These are phyloP conservation scores for Crematogaster levior DNA, from an alignment of 2,888 invertebrate species.

Conservation along the genomic window DNA sequence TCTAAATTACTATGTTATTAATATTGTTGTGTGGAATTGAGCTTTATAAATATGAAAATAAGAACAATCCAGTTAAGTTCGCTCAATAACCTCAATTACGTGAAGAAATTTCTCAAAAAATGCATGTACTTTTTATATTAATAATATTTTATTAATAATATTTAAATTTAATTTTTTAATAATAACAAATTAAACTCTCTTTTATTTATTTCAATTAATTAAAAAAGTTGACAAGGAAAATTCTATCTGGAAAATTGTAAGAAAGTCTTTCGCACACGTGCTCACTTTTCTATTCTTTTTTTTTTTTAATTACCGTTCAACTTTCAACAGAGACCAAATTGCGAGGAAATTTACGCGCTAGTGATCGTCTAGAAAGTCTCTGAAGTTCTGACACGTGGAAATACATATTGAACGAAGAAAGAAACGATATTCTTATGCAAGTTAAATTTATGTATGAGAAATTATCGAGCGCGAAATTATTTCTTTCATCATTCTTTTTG, in stretches of 20 bases:
- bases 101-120: neutral
- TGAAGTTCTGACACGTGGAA: constrained; percentile 17
- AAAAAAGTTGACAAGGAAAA: neutral
- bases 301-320: constrained; percentile 6
- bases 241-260: neutral
- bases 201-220: neutral
- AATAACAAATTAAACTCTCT: neutral
- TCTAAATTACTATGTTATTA: constrained; percentile 1
- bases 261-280: constrained; percentile 4
- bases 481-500: neutral
- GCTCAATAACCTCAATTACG: neutral
- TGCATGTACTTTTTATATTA: neutral
- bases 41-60: constrained; percentile 2
- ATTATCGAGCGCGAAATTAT: constrained; percentile 11
- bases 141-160: no score
- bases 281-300: neutral
- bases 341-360: constrained; percentile 33
- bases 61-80: neutral
- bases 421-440: neutral
- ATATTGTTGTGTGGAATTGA: neutral
- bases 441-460: neutral
- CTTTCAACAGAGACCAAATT: constrained; percentile 40
- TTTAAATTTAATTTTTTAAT: no score
- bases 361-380: constrained; percentile 29
- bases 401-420: neutral